Base-by-base conservation (phyloP, 2,113 vertebrate genomes). In the Platysteira castanea region DNA sequence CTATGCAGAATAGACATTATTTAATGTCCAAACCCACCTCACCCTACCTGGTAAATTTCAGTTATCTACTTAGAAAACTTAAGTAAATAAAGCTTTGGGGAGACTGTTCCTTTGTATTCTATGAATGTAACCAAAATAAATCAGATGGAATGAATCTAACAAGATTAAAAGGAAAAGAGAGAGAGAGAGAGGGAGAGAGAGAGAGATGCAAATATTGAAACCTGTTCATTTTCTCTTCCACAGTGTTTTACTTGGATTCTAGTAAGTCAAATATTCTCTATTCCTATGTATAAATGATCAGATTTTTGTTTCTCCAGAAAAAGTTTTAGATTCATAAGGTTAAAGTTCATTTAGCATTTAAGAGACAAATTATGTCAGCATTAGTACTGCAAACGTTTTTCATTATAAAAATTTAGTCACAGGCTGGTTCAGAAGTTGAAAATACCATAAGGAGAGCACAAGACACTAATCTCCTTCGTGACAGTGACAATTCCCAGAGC, bases 341-440 rank as follows among this genome's bases (percentile, higher is more conserved):
- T 94, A 95, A 93, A 93, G 90, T 85, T 93, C 71, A 61, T 85
- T 87, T 86, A 80, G 15, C 71, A 93, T 91, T 90, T 85, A 89
- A 94, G 85, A 93, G 84, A 94, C 78, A 95, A 88, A 96, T 80
- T 79, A 94, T 85, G 84, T 93, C 92, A 96, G 11, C 54, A 67
- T 83, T 74, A 96, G 71, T 81, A 84, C 71, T 90, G 71, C 22
- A 77, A 96, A 83, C 26, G 24, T 91, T 94, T 96, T 93, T 96
- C 87, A 91, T 96, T 95, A 94, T 10, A 70, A 87, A 88, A 93
- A 85, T 91, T 96, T 90, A 91, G 94, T 87, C 75, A 80, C n/a
- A 83, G 68, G 5, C 87, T 96, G 81, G 91, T 96, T 97, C 95
- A 97, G 95, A 94, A 96, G 95, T 96, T 96, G 82, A 96, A 94